These are phyloP conservation scores for Arvicola amphibius DNA, from an alignment of 2,797 vertebrate genomes.

Conservation along the genomic window DNA sequence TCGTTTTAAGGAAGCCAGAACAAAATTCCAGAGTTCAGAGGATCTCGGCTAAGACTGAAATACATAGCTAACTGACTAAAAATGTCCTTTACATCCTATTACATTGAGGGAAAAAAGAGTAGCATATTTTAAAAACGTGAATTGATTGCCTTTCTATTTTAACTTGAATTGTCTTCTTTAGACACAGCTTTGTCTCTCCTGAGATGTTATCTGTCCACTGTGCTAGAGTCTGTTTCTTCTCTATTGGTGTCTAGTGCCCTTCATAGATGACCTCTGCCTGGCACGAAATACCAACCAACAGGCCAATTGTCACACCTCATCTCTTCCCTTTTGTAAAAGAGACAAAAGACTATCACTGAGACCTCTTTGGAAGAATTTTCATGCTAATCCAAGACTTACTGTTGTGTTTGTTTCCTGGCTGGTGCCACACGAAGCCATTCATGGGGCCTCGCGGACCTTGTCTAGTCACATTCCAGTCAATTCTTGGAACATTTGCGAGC, in stretches of 20 bases:
- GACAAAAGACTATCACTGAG: conserved; percentile 75
- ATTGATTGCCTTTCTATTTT: conserved; percentile 27
- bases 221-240: conserved; percentile 58
- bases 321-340: conserved; percentile 76
- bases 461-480: conserved; percentile 75
- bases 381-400: conserved; percentile 79
- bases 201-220: conserved; percentile 58
- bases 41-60: background rate
- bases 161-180: conserved; percentile 51
- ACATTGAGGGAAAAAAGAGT: background rate
- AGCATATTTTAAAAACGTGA: background rate
- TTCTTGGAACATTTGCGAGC: conserved; percentile 79
- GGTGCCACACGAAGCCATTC: conserved; percentile 71
- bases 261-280: conserved; percentile 74
- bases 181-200: background rate
- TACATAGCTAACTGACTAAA: background rate
- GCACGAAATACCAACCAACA: conserved; percentile 69
- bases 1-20: background rate
- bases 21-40: background rate
- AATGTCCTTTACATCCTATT: background rate
- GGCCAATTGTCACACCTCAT: conserved; percentile 81
- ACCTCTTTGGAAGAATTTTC: conserved; percentile 78
- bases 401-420: conserved; percentile 78
- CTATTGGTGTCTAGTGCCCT: conserved; percentile 68
- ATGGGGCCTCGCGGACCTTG: conserved; percentile 72